Conservation (phyloP, 2,113 vertebrate genomes). For the Nesoenas mayeri region DNA sequence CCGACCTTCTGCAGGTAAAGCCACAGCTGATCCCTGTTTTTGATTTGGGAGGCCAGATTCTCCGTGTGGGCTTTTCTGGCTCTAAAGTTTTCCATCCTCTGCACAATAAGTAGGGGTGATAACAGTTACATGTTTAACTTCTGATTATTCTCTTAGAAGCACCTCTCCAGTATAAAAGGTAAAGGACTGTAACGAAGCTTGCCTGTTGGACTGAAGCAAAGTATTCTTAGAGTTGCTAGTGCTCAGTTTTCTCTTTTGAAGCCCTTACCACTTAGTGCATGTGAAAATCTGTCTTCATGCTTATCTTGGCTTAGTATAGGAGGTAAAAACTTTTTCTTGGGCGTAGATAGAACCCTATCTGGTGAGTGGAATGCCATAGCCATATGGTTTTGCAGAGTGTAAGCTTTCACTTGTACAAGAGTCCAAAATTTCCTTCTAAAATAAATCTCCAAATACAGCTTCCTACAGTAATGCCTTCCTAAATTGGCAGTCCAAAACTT, state of each 20-base stretch:
- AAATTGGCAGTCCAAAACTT: not conserved
- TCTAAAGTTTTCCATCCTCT: not conserved
- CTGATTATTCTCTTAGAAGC: not conserved
- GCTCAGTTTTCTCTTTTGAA: not conserved
- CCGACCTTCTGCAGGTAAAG: constrained; percentile 69
- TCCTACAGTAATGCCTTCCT: not conserved
- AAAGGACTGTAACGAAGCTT: not conserved
- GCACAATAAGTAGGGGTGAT: not conserved
- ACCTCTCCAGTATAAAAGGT: not conserved
- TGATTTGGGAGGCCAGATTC: not conserved
- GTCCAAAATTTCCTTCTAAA: not conserved
- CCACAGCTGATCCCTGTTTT: not conserved
- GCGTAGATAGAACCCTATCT: not conserved
- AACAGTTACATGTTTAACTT: not conserved
- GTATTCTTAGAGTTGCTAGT: not conserved
- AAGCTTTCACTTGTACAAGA: not conserved
- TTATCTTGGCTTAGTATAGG: not conserved
- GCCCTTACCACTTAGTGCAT: not conserved
- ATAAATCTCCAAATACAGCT: not conserved
- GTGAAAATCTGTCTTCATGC: not conserved
- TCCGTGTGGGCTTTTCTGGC: not conserved
- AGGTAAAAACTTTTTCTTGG: not conserved
- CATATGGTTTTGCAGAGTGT: not conserved
- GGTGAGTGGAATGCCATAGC: not conserved
- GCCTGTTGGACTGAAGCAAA: not conserved